Base-by-base conservation (phyloP, 2,888 invertebrate species). In the Netelia fuscicornis region DNA sequence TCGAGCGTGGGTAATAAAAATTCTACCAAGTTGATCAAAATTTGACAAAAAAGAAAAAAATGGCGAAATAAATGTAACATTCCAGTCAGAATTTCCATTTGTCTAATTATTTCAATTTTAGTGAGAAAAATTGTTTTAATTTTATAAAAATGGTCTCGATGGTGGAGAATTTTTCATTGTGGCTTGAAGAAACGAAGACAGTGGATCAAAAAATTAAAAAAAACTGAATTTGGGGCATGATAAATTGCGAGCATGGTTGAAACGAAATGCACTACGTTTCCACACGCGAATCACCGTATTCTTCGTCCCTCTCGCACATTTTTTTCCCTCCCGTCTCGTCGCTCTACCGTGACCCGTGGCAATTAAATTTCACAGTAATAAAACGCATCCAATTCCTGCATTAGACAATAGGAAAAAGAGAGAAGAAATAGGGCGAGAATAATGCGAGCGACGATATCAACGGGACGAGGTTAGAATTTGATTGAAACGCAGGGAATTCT, bases 361-460 rank as follows among this genome's bases (percentile, higher is more conserved):
- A 54, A 30, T 60, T 44, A 42, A 75, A 82, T 82, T 78, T 52
- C 81, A 85, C 79, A 79, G 71, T 82, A 85, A 85, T 85, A 81
- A 79, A 76, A 44, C 58, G 44, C 23, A 64, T 64, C 3, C n/a
- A 71, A 71, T 71, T 56, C 54, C 25, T 56, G 23, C 37, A 20
- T 71, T 25, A 13, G 48, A 37, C 5, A 48, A 75, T 68, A 13
- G 52, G 25, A 25, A 25, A 13, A 64, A 42, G 54, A 23, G 10
- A 60, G 17, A 17, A 48, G 1, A 44, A 71, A 64, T 13, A 70
- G 54, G 8, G 64, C 30, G 3, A 54, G 9, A 52, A 13, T 2
- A 23, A 17, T 42, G 5, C 56, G 23, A 54, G 58, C 17, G n/a
- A 56, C 44, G 10, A 44, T 9, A 44, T 58, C 8, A 76, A 67